These are phyloP conservation scores for Microplitis deprimator DNA, from an alignment of 2,888 invertebrate species.

Conservation along the genomic window DNA sequence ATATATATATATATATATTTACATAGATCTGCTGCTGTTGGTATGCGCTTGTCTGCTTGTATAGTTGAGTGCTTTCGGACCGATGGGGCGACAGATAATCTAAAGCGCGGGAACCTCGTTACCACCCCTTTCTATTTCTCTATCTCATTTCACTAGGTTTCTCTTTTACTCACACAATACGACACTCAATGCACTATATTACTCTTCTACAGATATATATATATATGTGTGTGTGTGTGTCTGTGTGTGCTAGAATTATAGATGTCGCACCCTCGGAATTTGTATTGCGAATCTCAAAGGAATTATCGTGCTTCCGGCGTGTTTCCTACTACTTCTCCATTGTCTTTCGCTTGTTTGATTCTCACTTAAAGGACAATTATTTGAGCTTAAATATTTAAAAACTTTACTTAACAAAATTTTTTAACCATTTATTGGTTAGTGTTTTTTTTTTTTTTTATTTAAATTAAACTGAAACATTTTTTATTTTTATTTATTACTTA, in stretches of 20 bases:
- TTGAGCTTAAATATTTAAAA: background rate
- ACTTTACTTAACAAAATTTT: background rate
- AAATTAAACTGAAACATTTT: slow-evolving; percentile 8
- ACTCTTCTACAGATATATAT: background rate
- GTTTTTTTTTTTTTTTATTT: background rate
- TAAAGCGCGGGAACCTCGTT: slow-evolving; percentile 58
- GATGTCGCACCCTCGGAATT: slow-evolving; percentile 51
- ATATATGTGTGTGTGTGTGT: background rate
- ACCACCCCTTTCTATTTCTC: slow-evolving; percentile 53
- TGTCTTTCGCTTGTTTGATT: slow-evolving; percentile 10
- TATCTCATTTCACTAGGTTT: slow-evolving; percentile 8
- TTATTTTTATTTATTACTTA: slow-evolving; percentile 19
- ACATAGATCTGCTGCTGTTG: slow-evolving; percentile 4
- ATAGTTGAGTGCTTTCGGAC: slow-evolving; percentile 12
- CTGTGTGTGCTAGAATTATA: slow-evolving; percentile 51
- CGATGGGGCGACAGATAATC: slow-evolving; percentile 57
- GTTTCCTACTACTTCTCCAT: slow-evolving; percentile 14
- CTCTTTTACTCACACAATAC: slow-evolving; percentile 13
- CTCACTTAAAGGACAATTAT: background rate
- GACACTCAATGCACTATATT: slow-evolving; percentile 45
- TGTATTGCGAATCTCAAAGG: slow-evolving; percentile 45
- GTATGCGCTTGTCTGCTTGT: slow-evolving; percentile 5
- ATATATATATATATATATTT: slow-evolving; percentile 12
- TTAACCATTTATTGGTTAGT: background rate
- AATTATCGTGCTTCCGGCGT: slow-evolving; percentile 40